phyloP scores from a whole-genome alignment of 23 tunicate genomes.

The Ciona savignyi region DNA sequence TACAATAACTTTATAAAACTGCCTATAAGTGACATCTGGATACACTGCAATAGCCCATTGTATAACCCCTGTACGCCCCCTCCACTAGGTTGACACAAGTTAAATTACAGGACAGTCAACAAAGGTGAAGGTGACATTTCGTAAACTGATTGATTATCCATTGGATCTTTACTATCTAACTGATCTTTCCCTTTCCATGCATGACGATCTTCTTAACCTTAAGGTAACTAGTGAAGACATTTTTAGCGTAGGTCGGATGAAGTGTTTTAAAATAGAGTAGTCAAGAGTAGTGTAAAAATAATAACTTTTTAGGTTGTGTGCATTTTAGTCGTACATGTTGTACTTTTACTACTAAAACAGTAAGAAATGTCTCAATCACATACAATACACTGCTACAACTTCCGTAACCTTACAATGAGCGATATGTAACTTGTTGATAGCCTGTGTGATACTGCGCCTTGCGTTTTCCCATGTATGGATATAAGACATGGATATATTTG shows the following conservation, averaged over 20 bases:
- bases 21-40: no score
- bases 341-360: no score
- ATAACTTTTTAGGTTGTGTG: no score
- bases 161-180: constrained; percentile 81
- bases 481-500: background rate
- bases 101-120: background rate
- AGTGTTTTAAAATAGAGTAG: background rate
- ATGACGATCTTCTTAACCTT: constrained; percentile 60
- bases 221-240: constrained; percentile 19
- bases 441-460: no score
- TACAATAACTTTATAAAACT: no score
- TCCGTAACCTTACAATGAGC: background rate
- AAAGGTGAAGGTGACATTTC: constrained; percentile 39
- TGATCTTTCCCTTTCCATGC: constrained; percentile 85
- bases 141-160: constrained; percentile 74
- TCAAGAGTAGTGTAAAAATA: background rate
- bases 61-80: no score
- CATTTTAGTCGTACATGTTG: no score
- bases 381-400: background rate
- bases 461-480: background rate
- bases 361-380: no score
- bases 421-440: background rate
- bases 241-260: background rate
- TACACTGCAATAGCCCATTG: no score
- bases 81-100: no score